A percentile compares a stretch with the other conserved stretches of the same genome.
Evolutionary conservation across 2,113 vertebrate genomes (phyloP).

Genomic region (Melospiza georgiana): DNA sequence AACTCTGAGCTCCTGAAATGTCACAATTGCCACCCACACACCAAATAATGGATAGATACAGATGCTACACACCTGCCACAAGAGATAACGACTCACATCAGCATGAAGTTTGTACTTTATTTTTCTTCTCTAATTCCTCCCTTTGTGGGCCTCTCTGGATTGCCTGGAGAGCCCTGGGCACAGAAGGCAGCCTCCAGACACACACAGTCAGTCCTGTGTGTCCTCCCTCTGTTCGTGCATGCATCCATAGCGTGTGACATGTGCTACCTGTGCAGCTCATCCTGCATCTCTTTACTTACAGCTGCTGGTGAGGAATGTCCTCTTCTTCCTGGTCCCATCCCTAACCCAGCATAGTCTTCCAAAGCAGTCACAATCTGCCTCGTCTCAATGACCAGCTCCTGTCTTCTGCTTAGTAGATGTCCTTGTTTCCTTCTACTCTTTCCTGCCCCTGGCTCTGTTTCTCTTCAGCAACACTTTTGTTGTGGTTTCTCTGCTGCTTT

Average conservation of each 20-base stretch:
- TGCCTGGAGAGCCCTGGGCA: neutral
- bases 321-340: neutral
- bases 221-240: neutral
- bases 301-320: neutral
- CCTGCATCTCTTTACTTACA: neutral
- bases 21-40: conserved; percentile 1
- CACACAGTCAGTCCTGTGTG: fast-evolving
- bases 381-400: neutral
- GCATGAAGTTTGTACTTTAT: neutral
- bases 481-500: neutral
- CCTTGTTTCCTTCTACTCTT: neutral
- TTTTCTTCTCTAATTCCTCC: neutral
- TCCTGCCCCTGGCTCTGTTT: neutral
- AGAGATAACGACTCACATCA: neutral
- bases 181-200: neutral
- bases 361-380: neutral
- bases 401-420: neutral
- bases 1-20: conserved; percentile 26
- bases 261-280: fast-evolving
- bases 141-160: neutral
- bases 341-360: neutral
- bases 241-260: fast-evolving
- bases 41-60: neutral
- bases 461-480: neutral
- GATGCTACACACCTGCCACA: neutral